Conservation (phyloP, 1,140 invertebrate species). For the Liolophura sinensis region DNA sequence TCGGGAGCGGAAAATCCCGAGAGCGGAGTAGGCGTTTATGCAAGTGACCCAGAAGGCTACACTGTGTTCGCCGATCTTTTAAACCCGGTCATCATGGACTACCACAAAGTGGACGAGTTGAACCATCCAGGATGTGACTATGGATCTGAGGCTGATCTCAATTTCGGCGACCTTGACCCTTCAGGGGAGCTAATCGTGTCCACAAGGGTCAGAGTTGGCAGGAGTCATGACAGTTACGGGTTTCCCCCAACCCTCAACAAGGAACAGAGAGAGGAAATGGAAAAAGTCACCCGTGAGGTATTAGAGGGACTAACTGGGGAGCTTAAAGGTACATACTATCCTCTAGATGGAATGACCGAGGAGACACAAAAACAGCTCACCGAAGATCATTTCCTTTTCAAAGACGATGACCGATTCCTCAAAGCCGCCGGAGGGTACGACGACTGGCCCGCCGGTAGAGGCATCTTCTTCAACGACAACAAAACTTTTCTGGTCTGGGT, state of each 20-base stretch:
- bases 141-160: conserved; percentile 81
- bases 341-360: conserved; percentile 32
- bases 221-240: conserved; percentile 42
- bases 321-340: conserved; percentile 38
- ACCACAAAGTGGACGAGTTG: conserved; percentile 30
- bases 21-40: conserved; percentile 30
- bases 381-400: conserved; percentile 41
- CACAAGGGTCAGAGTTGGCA: conserved; percentile 45
- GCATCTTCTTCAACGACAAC: conserved; percentile 91
- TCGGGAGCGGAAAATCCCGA: conserved; percentile 30
- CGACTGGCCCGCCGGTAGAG: conserved; percentile 93
- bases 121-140: conserved; percentile 70
- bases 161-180: conserved; percentile 93
- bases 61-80: conserved; percentile 31
- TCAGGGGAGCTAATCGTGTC: conserved; percentile 50
- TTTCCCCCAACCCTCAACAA: conserved; percentile 39
- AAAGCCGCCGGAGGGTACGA: conserved; percentile 67
- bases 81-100: conserved; percentile 34
- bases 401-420: conserved; percentile 38
- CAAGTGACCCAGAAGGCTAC: conserved; percentile 40
- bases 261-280: conserved; percentile 38
- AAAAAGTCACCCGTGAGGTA: conserved; percentile 33
- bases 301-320: conserved; percentile 29
- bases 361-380: conserved; percentile 38
- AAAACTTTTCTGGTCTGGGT: conserved; percentile 98